These are phyloP conservation scores for Cyprinodon brontotheroides DNA, from an alignment of 2,113 vertebrate species.

Conservation along the genomic window DNA sequence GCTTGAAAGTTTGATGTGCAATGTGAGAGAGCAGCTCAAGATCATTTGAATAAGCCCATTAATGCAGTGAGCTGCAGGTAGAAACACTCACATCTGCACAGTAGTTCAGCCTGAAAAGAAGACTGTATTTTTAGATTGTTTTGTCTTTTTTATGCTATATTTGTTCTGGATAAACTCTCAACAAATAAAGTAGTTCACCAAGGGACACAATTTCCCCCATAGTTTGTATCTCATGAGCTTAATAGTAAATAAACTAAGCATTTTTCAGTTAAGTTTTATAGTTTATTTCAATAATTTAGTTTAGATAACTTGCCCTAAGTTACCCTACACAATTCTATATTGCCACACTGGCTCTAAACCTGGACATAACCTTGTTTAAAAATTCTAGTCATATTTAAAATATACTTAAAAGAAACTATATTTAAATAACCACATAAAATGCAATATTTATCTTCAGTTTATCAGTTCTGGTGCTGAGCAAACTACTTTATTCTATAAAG, in stretches of 20 bases:
- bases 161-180: not conserved
- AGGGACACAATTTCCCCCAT: not conserved
- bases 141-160: not conserved
- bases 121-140: not conserved
- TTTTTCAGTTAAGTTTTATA: not conserved
- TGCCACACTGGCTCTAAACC: not conserved
- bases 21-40: conserved; percentile 37
- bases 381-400: not conserved
- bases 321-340: not conserved
- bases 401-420: not conserved
- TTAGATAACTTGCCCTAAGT: not conserved
- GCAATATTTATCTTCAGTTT: not conserved
- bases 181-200: not conserved
- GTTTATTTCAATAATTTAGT: not conserved
- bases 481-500: not conserved
- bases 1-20: conserved; percentile 41
- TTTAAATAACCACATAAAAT: not conserved
- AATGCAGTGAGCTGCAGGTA: conserved; percentile 15
- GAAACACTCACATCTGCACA: conserved; percentile 43
- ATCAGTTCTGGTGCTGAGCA: not conserved
- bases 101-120: conserved; percentile 26
- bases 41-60: conserved; percentile 11
- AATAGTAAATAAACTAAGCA: not conserved
- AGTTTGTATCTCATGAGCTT: not conserved
- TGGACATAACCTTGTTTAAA: not conserved